These are phyloP conservation scores for Eurypyga helias DNA, from an alignment of 2,113 vertebrate genomes.

Conservation along the genomic window DNA sequence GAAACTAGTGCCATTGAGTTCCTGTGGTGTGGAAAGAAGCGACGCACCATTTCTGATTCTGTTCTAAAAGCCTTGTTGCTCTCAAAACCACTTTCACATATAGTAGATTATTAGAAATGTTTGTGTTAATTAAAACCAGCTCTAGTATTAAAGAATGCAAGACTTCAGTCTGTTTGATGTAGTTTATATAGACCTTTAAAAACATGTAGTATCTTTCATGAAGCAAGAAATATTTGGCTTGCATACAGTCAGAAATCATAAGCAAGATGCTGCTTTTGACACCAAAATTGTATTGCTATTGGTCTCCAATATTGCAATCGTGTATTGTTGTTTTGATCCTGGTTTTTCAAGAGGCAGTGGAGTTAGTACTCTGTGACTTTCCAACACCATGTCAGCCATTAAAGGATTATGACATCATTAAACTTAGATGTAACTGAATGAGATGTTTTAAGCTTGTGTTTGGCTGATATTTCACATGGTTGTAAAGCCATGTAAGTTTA, in stretches of 20 bases:
- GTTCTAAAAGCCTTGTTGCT: neutral
- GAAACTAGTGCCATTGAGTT: neutral
- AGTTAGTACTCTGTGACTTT: neutral
- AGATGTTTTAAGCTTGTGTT: neutral
- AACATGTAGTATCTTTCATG: neutral
- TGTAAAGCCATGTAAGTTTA: neutral
- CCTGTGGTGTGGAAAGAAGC: neutral
- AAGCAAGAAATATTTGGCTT: slow-evolving; percentile 22
- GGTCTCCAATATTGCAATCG: neutral
- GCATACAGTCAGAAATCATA: neutral
- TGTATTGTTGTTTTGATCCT: neutral
- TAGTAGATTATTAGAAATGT: neutral
- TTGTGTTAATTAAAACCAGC: neutral
- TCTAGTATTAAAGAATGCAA: neutral
- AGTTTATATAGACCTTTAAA: slow-evolving; percentile 1
- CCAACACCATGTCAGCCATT: neutral
- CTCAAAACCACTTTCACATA: neutral
- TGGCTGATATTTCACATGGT: neutral
- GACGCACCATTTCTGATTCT: neutral
- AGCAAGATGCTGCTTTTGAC: neutral
- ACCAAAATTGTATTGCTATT: neutral
- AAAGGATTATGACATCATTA: neutral
- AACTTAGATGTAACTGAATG: neutral
- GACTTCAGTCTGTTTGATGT: neutral
- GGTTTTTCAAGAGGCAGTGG: neutral